Evolutionary conservation across 2,113 vertebrate species (phyloP).

Genomic region (Proteles cristata): DNA sequence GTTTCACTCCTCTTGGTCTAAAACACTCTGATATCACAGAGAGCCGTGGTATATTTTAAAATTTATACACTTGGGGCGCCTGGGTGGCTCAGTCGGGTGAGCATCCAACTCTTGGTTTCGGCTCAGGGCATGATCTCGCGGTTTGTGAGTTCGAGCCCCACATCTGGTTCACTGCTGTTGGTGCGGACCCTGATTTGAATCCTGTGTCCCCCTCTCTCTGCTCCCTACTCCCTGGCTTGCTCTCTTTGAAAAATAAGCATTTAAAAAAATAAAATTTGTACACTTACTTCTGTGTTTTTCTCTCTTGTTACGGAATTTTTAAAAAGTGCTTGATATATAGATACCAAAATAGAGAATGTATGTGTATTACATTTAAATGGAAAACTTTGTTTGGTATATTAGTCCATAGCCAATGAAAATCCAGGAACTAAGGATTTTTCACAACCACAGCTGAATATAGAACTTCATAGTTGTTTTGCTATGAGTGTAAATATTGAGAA

Average conservation of each 20-base stretch:
- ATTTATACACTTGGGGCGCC: background rate
- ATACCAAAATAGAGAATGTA: background rate
- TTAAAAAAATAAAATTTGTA: background rate
- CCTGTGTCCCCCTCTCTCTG: too few species aligned
- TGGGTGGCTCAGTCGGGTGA: too few species aligned
- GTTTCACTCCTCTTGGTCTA: background rate
- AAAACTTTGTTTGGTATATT: background rate
- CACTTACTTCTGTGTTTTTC: background rate
- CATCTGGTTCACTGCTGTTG: too few species aligned
- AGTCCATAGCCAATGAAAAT: slow-evolving; percentile 34
- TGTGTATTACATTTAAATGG: background rate
- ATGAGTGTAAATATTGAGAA: slow-evolving; percentile 49
- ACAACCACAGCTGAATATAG: slow-evolving; percentile 21
- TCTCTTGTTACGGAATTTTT: background rate
- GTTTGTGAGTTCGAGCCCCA: too few species aligned
- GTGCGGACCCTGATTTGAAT: too few species aligned
- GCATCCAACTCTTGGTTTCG: too few species aligned
- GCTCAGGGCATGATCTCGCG: too few species aligned
- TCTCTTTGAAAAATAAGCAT: too few species aligned
- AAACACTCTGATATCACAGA: background rate
- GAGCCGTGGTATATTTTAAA: background rate
- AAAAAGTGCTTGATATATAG: background rate
- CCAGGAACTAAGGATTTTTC: background rate
- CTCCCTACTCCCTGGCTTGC: too few species aligned
- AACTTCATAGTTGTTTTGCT: slow-evolving; percentile 63